Evolutionary conservation across 2,113 vertebrate species (phyloP), one percentile per base, ranked within the genome.

Genomic region (Campylomormyrus numenius): DNA sequence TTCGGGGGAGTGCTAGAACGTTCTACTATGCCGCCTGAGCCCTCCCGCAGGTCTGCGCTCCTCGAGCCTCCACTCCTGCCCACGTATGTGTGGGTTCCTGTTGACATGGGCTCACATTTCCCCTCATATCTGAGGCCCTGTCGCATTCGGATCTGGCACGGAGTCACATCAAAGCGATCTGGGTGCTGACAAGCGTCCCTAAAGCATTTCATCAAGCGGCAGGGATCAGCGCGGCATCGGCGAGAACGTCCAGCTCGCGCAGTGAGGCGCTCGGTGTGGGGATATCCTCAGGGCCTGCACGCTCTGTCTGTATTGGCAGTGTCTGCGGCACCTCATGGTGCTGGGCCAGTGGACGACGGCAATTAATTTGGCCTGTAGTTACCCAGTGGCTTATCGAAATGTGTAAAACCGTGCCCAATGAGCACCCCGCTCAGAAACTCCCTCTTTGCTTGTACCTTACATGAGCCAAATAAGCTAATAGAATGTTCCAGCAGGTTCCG

Each of bases 181-280:
- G 62, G 56, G 45, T 48, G 27, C 85, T 87, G 86, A 90, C 77
- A 66, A 84, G 84, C 46, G 19, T 31, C 48, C 89, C 46, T 48
- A 90, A 90, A 90, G 45, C 89, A 31, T 35, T 52, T 87, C 66
- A 87, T 74, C 39, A 39, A 80, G 74, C n/a, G 35, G 21, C 15
- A 13, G 19, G 58, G 84, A 42, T 50, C 66, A 85, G 46, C 27
- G 27, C 24, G 84, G 17, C 17, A 19, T 35, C 35, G 27, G 56
- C 62, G 0, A 10, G 42, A 50, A 42, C 10, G 15, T 85, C 6
- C n/a, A 50, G 8, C 74, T 0, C 3, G 24, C 10, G 45, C 5
- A 7, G 83, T 66, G 42, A 86, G n/a, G 13, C 3, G 27, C 19
- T 27, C 11, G n/a, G 50, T 42, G 42, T 6, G 85, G 21, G 58